A percentile compares a stretch with the other conserved stretches of the same genome.
phyloP scores from a whole-genome alignment of 1,140 invertebrate species.

The Megalonaias nervosa region DNA sequence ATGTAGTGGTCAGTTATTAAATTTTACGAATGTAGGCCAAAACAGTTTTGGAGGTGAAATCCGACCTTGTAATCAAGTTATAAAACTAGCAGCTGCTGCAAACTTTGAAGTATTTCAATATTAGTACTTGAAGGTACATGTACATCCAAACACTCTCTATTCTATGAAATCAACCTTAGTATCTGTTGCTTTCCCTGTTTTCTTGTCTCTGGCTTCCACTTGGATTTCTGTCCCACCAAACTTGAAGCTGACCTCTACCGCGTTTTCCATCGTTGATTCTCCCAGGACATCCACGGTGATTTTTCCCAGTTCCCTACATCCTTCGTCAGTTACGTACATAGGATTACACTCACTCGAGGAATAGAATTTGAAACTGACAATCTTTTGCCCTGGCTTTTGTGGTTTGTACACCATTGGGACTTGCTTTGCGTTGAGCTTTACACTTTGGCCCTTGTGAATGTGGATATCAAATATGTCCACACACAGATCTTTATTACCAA shows the following conservation, averaged over 20 bases:
- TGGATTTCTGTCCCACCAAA: constrained; percentile 26
- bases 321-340: constrained; percentile 17
- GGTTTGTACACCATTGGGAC: constrained; percentile 9
- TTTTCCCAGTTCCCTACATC: constrained; percentile 15
- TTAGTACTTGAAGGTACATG: too few species aligned
- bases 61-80: too few species aligned
- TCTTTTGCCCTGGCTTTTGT: constrained; percentile 14
- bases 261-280: neutral
- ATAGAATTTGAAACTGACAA: constrained; percentile 14
- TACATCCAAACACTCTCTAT: neutral
- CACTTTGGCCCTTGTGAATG: constrained; percentile 15
- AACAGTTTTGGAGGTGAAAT: too few species aligned
- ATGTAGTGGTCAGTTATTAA: too few species aligned
- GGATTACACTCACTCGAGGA: constrained; percentile 15
- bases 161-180: constrained; percentile 24
- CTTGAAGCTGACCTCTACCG: constrained; percentile 14
- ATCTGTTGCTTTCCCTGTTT: constrained; percentile 18
- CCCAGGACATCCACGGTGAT: constrained; percentile 16
- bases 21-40: too few species aligned
- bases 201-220: constrained; percentile 18
- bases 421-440: constrained; percentile 15
- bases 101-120: too few species aligned
- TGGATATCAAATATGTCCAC: constrained; percentile 21
- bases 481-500: constrained; percentile 9
- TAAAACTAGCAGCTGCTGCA: too few species aligned